Percentiles rank a stretch among this genome's conserved stretches.
Evolutionary conservation across 2,797 vertebrate genomes (phyloP).

Genomic region (Anas bahamensis): DNA sequence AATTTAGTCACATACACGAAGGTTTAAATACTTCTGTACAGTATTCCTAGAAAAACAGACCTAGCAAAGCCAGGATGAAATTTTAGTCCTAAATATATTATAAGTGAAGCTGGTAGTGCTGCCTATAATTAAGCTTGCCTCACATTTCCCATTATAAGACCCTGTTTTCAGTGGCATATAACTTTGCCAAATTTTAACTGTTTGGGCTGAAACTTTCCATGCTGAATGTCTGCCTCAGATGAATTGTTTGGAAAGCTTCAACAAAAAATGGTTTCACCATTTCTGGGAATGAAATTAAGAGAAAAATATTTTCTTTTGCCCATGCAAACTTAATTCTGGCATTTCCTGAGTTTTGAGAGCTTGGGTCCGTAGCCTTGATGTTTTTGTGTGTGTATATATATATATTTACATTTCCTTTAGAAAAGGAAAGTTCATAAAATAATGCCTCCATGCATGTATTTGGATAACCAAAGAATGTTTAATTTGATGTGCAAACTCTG

Average conservation of each 20-base stretch:
- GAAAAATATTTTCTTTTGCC: constrained; percentile 67
- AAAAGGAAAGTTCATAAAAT: constrained; percentile 24
- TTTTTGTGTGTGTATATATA: constrained; percentile 13
- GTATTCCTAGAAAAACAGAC: constrained; percentile 55
- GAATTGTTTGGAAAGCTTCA: constrained; percentile 67
- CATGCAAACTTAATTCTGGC: constrained; percentile 62
- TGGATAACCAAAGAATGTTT: neutral
- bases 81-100: constrained; percentile 18
- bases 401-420: constrained; percentile 28
- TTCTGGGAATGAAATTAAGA: constrained; percentile 71
- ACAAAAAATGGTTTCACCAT: constrained; percentile 63
- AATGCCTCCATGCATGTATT: neutral
- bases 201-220: constrained; percentile 70
- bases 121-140: constrained; percentile 50
- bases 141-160: constrained; percentile 63
- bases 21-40: neutral
- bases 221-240: constrained; percentile 58
- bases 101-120: constrained; percentile 26
- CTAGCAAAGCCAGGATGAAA: constrained; percentile 12
- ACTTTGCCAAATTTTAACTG: constrained; percentile 62
- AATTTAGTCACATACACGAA: neutral
- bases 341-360: constrained; percentile 30
- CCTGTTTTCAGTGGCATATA: constrained; percentile 23
- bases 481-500: neutral
- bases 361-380: constrained; percentile 11